Evolutionary conservation across 2,113 vertebrate species (phyloP).

Genomic region (Lycaon pictus): DNA sequence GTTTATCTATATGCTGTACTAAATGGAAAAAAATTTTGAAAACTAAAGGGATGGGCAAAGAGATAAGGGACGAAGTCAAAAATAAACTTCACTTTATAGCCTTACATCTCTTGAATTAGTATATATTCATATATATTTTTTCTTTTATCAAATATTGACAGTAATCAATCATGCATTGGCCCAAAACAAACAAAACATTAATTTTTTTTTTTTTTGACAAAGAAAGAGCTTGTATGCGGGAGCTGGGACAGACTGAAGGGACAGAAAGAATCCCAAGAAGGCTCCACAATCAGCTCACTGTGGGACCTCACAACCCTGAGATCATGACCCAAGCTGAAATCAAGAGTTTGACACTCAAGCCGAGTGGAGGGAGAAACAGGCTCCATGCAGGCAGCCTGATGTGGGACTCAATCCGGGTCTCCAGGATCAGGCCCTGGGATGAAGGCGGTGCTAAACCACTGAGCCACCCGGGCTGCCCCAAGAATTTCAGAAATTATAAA

Average conservation of each 20-base stretch:
- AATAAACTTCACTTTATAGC: neutral
- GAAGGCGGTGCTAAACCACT: too few species aligned
- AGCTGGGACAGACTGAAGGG: neutral
- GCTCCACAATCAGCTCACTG: neutral
- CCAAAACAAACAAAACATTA: neutral
- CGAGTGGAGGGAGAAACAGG: too few species aligned
- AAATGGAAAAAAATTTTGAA: neutral
- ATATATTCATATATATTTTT: neutral
- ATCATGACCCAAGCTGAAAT: neutral
- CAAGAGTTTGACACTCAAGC: neutral
- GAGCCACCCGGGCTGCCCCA: too few species aligned
- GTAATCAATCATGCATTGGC: neutral
- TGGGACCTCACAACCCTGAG: neutral
- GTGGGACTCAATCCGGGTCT: too few species aligned
- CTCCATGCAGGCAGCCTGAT: too few species aligned
- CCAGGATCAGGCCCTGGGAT: too few species aligned
- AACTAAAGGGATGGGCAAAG: neutral
- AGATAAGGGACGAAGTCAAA: neutral
- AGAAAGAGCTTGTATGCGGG: neutral
- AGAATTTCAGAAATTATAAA: neutral
- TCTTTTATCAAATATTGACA: neutral
- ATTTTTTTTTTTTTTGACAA: neutral
- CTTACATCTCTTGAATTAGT: neutral
- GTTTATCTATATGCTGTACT: neutral
- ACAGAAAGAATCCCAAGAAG: neutral